Evolutionary conservation across 2,113 vertebrate species (phyloP), one percentile per base, ranked within the genome.

Genomic region (Carassius auratus): DNA sequence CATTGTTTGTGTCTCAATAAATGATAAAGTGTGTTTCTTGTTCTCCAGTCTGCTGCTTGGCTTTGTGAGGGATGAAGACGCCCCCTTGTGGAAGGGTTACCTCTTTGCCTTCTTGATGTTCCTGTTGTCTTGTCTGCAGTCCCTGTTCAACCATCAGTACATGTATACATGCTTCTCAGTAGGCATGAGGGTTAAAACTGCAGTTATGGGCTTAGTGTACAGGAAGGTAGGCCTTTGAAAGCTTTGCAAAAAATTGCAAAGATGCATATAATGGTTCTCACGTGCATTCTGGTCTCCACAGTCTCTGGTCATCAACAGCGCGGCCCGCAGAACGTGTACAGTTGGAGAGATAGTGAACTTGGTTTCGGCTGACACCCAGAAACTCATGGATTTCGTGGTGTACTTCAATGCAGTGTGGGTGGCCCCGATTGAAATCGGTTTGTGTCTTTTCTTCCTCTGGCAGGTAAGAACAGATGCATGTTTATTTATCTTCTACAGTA

Each of bases 361-460:
- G 85, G 90, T 97, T 17, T 97, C 96, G 0, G 95, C 96, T 5
- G 97, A 98, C 55, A 90, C 94, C 7, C 96, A 96, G 90, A 96
- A 96, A 82, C 91, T 97, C 79, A 95, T 94, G 81, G 97, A 98
- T 81, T 91, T 96, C 13, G 57, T 96, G 7, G 84, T 96, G 36
- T 96, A 95, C 90, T 93, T 97, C 83, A 97, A 97, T 15, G 95
- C 94, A 2, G 91, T 95, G 17, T 97, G 97, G 96, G 78, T 96
- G 62, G 94, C 96, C 0, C 93, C 96, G 1, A 36, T 97, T 21
- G 94, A 96, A 90, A 96, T 97, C 13, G 5, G 90, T 1, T 84
- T 97, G 85, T 98, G 96, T 80, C 96, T 97, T 77, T 90, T 94
- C 91, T 97, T 97, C 87, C 93, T 98, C 77, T 98, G 96, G 95